Base-by-base conservation (phyloP, 2,113 vertebrate species). In the cattle (Bos taurus) region DNA sequence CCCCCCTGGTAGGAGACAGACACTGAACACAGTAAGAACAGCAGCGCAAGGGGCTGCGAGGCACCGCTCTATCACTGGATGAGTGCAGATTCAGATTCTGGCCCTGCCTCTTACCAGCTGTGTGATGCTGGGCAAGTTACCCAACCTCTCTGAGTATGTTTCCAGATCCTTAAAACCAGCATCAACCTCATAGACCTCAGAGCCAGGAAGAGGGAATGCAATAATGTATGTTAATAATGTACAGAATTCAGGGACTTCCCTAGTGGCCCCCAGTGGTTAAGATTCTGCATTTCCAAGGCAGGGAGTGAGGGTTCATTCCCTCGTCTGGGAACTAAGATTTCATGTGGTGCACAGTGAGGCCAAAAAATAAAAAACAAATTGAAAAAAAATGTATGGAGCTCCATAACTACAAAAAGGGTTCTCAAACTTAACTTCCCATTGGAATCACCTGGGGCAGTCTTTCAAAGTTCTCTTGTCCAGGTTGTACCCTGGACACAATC, bases 141-240 rank as follows among this genome's bases (percentile, higher is more conserved):
- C 26, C 14, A 9, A 1, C 33, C 2, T 74, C 33, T 54, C 43
- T 4, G 59, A 19, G n/a, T 1, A 1, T 16, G 19, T 57, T 62
- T 87, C 46, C 56, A 59, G 12, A 1, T 83, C 17, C 23, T 25
- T n/a, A 48, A n/a, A 56, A 56, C 40, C 16, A 30, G 48, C 4
- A 2, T 1, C 3, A 4, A 30, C 5, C 56, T 46, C n/a, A 7
- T 2, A 1, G 52, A 10, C 33, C 71, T 59, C 52, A 26, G 13
- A 5, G 33, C 11, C 15, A 1, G 21, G 85, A 74, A 54, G 92
- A 15, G 17, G 21, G 26, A 43, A 28, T 36, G 48, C 52, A 13
- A 6, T 9, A 9, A 13, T 2, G 0, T 14, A 6, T 0, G 10
- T 2, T 6, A n/a, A 16, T 43, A 48, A 33, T 36, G 43, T 57